Evolutionary conservation across 2,888 invertebrate genomes (phyloP).

Genomic region (Rotaria macrura): DNA sequence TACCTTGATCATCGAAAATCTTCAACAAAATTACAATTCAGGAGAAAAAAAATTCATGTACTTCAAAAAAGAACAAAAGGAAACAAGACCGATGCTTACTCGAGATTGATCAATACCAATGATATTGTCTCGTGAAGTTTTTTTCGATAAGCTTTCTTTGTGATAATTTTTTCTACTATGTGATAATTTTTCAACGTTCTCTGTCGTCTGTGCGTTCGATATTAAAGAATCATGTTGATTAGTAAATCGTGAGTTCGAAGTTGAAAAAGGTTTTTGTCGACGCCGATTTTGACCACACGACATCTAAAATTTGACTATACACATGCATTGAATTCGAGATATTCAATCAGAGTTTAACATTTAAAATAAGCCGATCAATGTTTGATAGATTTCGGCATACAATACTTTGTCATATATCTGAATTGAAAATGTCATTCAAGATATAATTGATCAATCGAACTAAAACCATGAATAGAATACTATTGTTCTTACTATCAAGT

Average conservation of each 20-base stretch:
- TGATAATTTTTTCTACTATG: background rate
- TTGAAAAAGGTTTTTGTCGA: background rate
- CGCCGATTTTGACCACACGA: conserved; percentile 1
- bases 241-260: background rate
- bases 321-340: background rate
- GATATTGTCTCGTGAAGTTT: background rate
- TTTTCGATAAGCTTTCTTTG: background rate
- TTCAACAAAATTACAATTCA: background rate
- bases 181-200: background rate
- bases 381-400: background rate
- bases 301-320: background rate
- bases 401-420: background rate
- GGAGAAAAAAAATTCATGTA: too few species aligned
- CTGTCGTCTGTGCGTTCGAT: background rate
- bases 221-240: background rate
- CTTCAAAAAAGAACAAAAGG: too few species aligned
- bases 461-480: too few species aligned
- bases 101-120: background rate
- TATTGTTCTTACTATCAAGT: background rate
- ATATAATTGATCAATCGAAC: background rate
- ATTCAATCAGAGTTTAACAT: background rate
- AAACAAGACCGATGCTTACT: background rate
- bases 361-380: background rate
- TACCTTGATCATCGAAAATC: background rate
- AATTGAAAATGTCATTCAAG: background rate